Evolutionary conservation across 2,888 invertebrate genomes (phyloP).

Genomic region (Leucozona laternaria): DNA sequence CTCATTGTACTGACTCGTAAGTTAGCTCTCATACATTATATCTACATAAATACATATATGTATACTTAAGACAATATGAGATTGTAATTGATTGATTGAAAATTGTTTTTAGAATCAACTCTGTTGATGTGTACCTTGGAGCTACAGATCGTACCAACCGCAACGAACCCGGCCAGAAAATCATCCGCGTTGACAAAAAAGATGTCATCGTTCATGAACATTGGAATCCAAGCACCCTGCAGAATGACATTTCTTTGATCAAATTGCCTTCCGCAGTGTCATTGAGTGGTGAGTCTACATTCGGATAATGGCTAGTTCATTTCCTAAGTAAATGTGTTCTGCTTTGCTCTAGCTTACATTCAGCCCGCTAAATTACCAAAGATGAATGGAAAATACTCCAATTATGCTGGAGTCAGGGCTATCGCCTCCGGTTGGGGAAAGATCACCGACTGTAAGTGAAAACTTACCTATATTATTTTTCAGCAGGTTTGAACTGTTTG

Average conservation of each 20-base stretch:
- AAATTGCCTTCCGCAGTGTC: conserved; percentile 81
- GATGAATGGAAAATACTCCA: conserved; percentile 58
- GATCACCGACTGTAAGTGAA: conserved; percentile 76
- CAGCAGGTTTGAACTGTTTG: background rate
- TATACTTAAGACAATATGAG: background rate
- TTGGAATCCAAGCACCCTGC: conserved; percentile 79
- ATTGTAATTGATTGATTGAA: background rate
- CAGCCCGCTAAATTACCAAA: conserved; percentile 78
- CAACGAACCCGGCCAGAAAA: conserved; percentile 77
- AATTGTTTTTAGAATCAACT: conserved; percentile 76
- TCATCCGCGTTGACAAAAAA: conserved; percentile 76
- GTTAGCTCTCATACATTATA: background rate
- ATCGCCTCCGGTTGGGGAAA: conserved; percentile 75
- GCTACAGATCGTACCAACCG: conserved; percentile 78
- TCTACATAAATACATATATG: too few relatives aligned
- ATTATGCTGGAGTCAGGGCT: conserved; percentile 76
- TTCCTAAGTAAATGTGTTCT: background rate
- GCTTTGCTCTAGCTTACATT: conserved; percentile 67
- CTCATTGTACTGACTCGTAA: conserved; percentile 79
- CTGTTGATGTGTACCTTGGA: conserved; percentile 80
- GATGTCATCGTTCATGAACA: conserved; percentile 81
- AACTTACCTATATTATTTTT: background rate
- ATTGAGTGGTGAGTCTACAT: conserved; percentile 80
- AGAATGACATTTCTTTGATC: conserved; percentile 84
- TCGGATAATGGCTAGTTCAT: background rate